These are phyloP conservation scores for Chromis chromis DNA, from an alignment of 2,797 vertebrate species.

Conservation along the genomic window DNA sequence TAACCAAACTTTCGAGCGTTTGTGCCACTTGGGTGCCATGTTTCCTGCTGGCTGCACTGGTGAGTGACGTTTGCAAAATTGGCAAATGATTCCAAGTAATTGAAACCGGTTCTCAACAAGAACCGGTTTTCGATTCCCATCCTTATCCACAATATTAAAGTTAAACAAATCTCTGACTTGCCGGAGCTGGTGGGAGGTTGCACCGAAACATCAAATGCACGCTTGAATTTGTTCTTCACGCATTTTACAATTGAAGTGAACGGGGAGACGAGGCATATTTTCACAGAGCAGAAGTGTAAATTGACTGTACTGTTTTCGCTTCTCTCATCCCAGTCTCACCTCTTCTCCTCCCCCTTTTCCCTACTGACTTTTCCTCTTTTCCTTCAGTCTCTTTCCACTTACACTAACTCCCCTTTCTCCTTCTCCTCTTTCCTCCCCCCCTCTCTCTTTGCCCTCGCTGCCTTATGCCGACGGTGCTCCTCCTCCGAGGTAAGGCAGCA, in stretches of 20 bases:
- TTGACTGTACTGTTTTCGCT: background rate
- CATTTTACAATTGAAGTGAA: background rate
- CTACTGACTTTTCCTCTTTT: background rate
- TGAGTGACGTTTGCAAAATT: too few relatives aligned
- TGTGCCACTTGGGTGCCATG: too few relatives aligned
- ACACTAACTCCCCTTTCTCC: background rate
- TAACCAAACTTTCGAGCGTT: too few relatives aligned
- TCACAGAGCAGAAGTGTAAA: background rate
- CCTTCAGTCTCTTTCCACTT: background rate
- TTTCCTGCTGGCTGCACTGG: too few relatives aligned
- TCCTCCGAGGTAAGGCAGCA: slow-evolving; percentile 62
- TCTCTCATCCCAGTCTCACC: background rate
- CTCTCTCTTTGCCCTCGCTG: slow-evolving; percentile 28
- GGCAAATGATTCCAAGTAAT: too few relatives aligned
- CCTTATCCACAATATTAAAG: background rate
- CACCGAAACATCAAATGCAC: background rate
- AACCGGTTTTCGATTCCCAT: too few relatives aligned
- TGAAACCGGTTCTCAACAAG: too few relatives aligned
- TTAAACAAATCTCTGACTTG: slow-evolving; percentile 1
- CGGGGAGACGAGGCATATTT: background rate
- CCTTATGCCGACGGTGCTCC: slow-evolving; percentile 41
- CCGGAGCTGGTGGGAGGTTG: background rate
- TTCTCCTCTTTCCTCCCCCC: background rate
- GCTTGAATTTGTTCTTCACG: background rate
- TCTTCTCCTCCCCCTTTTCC: background rate